These are phyloP conservation scores for Diplogasteroides magnus DNA, from an alignment of 1,140 invertebrate species.

Conservation along the genomic window DNA sequence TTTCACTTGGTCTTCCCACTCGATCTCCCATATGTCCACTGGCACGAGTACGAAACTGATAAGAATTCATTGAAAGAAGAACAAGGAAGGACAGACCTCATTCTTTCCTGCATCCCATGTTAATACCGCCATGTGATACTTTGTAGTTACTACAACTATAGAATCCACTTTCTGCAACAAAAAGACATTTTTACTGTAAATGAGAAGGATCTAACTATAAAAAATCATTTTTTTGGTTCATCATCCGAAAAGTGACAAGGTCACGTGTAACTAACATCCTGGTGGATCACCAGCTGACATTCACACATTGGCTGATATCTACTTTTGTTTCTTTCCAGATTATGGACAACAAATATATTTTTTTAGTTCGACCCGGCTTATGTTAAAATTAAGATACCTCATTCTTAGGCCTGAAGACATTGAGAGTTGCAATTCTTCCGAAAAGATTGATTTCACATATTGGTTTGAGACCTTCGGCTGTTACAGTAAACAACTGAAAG, in stretches of 20 bases:
- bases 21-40: slow-evolving; percentile 87
- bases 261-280: no score
- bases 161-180: slow-evolving; percentile 65
- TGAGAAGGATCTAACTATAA: no score
- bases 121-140: slow-evolving; percentile 81
- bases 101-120: slow-evolving; percentile 68
- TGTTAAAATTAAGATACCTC: slow-evolving; percentile 38
- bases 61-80: no score
- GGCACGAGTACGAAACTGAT: slow-evolving; percentile 65
- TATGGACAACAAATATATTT: no score
- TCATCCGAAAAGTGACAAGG: no score
- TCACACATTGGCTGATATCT: no score
- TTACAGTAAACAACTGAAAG: slow-evolving; percentile 85
- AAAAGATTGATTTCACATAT: slow-evolving; percentile 86
- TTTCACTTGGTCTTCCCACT: slow-evolving; percentile 69
- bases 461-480: slow-evolving; percentile 85
- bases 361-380: no score
- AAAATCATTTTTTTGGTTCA: no score
- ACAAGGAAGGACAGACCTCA: no score
- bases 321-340: no score
- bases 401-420: slow-evolving; percentile 75
- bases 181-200: slow-evolving; percentile 37
- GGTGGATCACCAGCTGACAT: no score
- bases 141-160: slow-evolving; percentile 79
- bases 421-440: slow-evolving; percentile 89